phyloP scores from a whole-genome alignment of 2,888 invertebrate species.

The Lingula anatina region DNA sequence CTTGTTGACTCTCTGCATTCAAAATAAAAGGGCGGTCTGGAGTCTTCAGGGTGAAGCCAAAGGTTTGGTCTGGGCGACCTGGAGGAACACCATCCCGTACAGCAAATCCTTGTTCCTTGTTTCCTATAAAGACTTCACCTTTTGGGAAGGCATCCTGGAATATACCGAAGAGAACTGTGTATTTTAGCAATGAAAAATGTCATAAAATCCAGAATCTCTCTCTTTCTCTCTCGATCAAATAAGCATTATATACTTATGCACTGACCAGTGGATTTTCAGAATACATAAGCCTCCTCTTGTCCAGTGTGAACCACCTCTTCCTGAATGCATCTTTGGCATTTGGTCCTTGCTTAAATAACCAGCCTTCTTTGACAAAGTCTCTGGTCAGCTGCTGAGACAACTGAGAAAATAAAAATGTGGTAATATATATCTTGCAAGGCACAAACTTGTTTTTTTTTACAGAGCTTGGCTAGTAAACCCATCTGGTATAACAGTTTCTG shows the following conservation, averaged over 20 bases:
- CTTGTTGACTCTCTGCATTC: slow-evolving; percentile 71
- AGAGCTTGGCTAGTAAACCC: neutral
- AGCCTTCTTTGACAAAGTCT: slow-evolving; percentile 82
- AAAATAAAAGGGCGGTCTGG: slow-evolving; percentile 78
- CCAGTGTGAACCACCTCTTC: slow-evolving; percentile 83
- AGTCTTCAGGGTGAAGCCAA: slow-evolving; percentile 76
- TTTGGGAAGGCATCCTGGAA: slow-evolving; percentile 76
- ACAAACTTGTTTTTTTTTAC: neutral
- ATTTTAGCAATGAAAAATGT: too few relatives aligned
- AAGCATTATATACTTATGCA: too few relatives aligned
- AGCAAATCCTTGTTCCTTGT: slow-evolving; percentile 68
- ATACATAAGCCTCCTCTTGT: slow-evolving; percentile 87
- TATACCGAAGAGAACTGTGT: too few relatives aligned
- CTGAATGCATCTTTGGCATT: slow-evolving; percentile 74
- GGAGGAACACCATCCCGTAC: slow-evolving; percentile 64
- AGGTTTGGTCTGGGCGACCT: too few relatives aligned
- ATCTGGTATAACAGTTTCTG: neutral
- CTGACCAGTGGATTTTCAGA: slow-evolving; percentile 73
- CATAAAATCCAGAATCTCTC: too few relatives aligned
- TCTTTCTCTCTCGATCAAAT: too few relatives aligned
- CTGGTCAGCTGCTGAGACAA: slow-evolving; percentile 68
- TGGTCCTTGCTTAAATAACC: slow-evolving; percentile 85
- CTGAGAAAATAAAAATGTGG: slow-evolving; percentile 27
- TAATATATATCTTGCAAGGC: neutral
- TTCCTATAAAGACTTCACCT: slow-evolving; percentile 83